A percentile compares a stretch with the other conserved stretches of the same genome.
These are phyloP conservation scores for Hemibagrus guttatus DNA, from an alignment of 2,797 vertebrate genomes.

Conservation along the genomic window DNA sequence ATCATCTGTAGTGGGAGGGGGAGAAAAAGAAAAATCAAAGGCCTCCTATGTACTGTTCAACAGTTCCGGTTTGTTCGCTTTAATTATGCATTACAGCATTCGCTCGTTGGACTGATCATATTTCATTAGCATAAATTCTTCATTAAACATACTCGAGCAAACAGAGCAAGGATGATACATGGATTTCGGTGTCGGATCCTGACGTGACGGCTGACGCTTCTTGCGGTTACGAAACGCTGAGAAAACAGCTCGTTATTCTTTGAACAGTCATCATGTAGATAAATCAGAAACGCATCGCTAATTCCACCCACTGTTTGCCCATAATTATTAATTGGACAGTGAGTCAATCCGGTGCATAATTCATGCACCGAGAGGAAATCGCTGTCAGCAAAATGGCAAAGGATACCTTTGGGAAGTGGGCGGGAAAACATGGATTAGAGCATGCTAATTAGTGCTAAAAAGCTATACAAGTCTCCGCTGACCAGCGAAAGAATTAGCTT, in stretches of 20 bases:
- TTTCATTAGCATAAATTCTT: slow-evolving; percentile 68
- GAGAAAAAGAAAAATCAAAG: slow-evolving; percentile 60
- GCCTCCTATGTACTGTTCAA: slow-evolving; percentile 50
- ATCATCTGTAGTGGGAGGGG: slow-evolving; percentile 43
- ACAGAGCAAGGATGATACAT: slow-evolving; percentile 59
- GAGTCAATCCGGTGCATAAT: slow-evolving; percentile 75
- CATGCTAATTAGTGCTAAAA: slow-evolving; percentile 32
- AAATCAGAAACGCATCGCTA: slow-evolving; percentile 55
- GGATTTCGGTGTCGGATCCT: slow-evolving; percentile 47
- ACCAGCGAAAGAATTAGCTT: not conserved
- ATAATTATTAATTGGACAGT: slow-evolving; percentile 72
- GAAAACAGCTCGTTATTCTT: slow-evolving; percentile 44
- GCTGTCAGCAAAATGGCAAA: slow-evolving; percentile 26
- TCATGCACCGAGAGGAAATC: slow-evolving; percentile 45
- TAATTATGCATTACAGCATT: slow-evolving; percentile 68
- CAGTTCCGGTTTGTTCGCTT: slow-evolving; percentile 64
- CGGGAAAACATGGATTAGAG: slow-evolving; percentile 3
- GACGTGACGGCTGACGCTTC: not conserved
- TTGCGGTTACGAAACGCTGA: slow-evolving; percentile 13
- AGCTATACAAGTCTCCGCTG: slow-evolving; percentile 18
- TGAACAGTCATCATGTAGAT: slow-evolving; percentile 61
- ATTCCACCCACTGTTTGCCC: slow-evolving; percentile 59
- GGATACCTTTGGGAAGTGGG: not conserved
- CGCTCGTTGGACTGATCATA: slow-evolving; percentile 62
- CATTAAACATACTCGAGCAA: slow-evolving; percentile 65